Base-by-base conservation (phyloP, 1,140 invertebrate species). In the Drosophila oshimai region DNA sequence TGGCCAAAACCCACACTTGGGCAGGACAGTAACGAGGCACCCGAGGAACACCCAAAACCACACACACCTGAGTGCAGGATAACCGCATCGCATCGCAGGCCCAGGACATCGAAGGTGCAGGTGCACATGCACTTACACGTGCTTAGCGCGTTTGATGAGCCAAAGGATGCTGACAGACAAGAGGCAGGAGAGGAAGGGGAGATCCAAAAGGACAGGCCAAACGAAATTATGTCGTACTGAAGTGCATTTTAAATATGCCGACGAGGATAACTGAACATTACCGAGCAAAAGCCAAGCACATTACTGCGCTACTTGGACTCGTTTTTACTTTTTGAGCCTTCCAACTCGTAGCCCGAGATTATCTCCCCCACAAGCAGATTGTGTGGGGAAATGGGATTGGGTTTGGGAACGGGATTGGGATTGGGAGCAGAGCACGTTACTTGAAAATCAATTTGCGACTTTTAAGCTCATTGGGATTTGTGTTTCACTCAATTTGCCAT, bases 231-330 rank as follows among this genome's bases (percentile, higher is more conserved):
- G 76, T 77, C 83, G 65, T 68, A 49, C 57, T 81, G 42, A 87
- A 87, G 81, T 81, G 81, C 81, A 81, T 64, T 87, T 87, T 87
- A 87, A 80, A 87, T 70, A 86, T 81, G 67, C 51, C 41, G 84
- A 74, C 64, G 58, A 74, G 75, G 58, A 70, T 50, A 79, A 79
- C 51, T 57, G 42, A 84, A 55, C 39, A 39, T 73, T 62, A 55
- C 51, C 28, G 24, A 50, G 53, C 42, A 17, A 61, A 31, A 61
- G 34, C 22, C 53, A 54, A 71, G 53, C 49, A 65, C 37, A 64
- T 57, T 58, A 61, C 46, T 47, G 36, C 15, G 51, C 58, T 78
- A 71, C 69, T 84, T 74, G 55, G 64, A 34, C 55, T 55, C 47
- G 45, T 74, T 83, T 75, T 36, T 49, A 45, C 65, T 41, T 45